Conservation (phyloP, 2,888 invertebrate genomes). For the Athetis lepigone region DNA sequence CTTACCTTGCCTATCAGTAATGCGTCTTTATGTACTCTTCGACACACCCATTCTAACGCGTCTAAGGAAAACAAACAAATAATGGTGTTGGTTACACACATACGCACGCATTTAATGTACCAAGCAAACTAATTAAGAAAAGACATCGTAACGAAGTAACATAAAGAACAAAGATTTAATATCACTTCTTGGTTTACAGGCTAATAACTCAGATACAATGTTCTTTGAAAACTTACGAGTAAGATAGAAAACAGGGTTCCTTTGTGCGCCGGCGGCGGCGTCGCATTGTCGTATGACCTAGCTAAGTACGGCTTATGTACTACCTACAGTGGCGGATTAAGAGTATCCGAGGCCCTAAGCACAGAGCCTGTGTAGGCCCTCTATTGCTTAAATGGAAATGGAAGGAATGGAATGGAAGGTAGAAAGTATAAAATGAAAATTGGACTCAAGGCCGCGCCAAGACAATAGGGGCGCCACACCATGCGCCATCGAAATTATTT, state of each 20-base stretch:
- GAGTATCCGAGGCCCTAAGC: too few species aligned
- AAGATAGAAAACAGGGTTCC: constrained; percentile 63
- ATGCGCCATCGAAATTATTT: too few species aligned
- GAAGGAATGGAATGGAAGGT: too few species aligned
- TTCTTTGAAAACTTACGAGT: constrained; percentile 64
- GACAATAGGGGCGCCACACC: too few species aligned
- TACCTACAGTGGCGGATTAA: background rate
- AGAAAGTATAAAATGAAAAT: too few species aligned
- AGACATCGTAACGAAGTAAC: constrained; percentile 44
- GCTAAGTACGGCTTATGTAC: constrained; percentile 4
- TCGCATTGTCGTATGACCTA: constrained; percentile 63
- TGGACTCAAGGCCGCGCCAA: too few species aligned
- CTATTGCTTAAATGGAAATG: too few species aligned
- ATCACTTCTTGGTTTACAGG: constrained; percentile 53
- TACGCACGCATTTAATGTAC: too few species aligned
- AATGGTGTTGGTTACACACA: constrained; percentile 3
- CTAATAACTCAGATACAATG: constrained; percentile 69
- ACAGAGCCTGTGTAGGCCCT: too few species aligned
- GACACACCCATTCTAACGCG: background rate
- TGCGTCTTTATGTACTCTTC: background rate
- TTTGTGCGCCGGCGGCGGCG: constrained; percentile 61
- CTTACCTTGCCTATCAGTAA: background rate
- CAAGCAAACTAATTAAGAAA: too few species aligned
- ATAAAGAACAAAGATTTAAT: constrained; percentile 60
- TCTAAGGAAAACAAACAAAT: constrained; percentile 28